phyloP scores from a whole-genome alignment of 2,797 vertebrate genomes.

The Hydrolagus colliei region DNA sequence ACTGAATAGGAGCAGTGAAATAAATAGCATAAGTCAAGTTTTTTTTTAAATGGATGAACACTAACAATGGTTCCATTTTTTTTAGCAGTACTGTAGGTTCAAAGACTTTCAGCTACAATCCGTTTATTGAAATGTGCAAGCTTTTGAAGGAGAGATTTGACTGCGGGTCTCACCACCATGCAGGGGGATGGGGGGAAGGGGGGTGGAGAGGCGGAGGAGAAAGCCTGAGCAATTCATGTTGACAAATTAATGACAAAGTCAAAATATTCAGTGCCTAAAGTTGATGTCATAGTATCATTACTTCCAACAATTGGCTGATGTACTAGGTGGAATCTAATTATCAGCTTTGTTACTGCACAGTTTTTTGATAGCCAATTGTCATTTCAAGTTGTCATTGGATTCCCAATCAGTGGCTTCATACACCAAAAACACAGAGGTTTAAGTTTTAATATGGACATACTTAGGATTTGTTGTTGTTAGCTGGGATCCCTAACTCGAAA shows the following conservation, averaged over 20 bases:
- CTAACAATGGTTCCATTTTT: background rate
- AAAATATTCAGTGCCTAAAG: too few species aligned
- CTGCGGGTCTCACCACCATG: background rate
- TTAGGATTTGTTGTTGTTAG: too few species aligned
- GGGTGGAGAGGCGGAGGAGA: background rate
- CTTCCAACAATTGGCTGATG: too few species aligned
- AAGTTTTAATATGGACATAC: too few species aligned
- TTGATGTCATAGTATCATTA: too few species aligned
- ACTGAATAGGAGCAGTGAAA: conserved; percentile 66
- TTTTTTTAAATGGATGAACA: conserved; percentile 39
- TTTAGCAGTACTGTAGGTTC: background rate
- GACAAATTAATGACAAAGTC: too few species aligned
- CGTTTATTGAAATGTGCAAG: background rate
- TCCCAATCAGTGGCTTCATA: too few species aligned
- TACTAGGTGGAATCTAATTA: too few species aligned
- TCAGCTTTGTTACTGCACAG: too few species aligned
- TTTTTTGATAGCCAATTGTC: too few species aligned
- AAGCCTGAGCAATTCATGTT: background rate
- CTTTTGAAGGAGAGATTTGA: background rate
- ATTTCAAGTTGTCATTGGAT: too few species aligned
- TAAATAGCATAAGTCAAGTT: conserved; percentile 66
- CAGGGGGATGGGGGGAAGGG: background rate
- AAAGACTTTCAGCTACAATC: background rate
- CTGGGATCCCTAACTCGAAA: background rate
- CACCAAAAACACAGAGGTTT: too few species aligned